Percentiles rank a stretch among this genome's conserved stretches.
Evolutionary conservation across 2,113 vertebrate genomes (phyloP).

Genomic region (Sturnus vulgaris): DNA sequence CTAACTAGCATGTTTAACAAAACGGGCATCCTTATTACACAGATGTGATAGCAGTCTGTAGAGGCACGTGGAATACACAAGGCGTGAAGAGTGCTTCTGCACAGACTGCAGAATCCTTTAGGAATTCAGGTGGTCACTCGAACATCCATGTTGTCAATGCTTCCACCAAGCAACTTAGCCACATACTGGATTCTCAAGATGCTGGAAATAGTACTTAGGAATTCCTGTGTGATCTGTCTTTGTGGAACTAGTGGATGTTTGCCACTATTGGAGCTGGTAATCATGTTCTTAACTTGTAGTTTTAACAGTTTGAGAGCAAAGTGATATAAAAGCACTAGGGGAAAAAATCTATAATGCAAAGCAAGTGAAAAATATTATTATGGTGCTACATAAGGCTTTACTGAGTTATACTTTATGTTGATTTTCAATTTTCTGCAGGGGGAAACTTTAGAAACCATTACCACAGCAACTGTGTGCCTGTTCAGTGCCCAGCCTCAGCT

Average conservation of each 20-base stretch:
- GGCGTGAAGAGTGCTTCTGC: fast-evolving
- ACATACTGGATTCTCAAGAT: neutral
- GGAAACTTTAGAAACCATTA: conserved; percentile 93
- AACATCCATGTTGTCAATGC: fast-evolving
- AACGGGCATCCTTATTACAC: fast-evolving
- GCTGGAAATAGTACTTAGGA: neutral
- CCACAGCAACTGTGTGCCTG: conserved; percentile 91
- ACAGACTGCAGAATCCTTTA: neutral
- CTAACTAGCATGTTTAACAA: neutral
- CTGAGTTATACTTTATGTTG: neutral
- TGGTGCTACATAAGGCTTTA: neutral
- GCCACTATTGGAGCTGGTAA: neutral
- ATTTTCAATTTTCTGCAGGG: conserved; percentile 75
- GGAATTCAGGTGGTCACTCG: neutral
- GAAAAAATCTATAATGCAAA: neutral
- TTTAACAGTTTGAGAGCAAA: neutral
- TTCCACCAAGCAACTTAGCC: neutral
- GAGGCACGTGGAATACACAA: neutral
- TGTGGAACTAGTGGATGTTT: neutral
- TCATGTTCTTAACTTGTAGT: neutral
- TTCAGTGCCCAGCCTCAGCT: conserved; percentile 91
- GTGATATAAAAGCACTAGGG: neutral
- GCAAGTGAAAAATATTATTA: neutral
- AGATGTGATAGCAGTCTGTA: neutral
- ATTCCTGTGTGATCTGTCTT: neutral